These are phyloP conservation scores for Pandemis cinnamomeana DNA, from an alignment of 2,888 invertebrate genomes.

Conservation along the genomic window DNA sequence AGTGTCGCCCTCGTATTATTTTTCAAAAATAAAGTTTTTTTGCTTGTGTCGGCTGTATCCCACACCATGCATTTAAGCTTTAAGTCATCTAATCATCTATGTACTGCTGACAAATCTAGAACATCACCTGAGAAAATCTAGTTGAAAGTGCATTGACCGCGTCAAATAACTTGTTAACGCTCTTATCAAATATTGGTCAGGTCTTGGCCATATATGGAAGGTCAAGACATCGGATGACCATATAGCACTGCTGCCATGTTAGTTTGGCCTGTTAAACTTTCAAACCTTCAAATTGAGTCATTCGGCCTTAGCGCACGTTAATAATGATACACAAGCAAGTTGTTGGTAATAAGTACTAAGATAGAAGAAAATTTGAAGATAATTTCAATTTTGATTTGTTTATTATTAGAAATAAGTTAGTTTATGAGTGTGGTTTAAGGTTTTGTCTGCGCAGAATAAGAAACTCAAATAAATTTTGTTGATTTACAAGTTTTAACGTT, in stretches of 20 bases:
- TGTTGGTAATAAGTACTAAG: not conserved
- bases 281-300: conserved; percentile 3
- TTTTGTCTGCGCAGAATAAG: no score
- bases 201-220: conserved; percentile 27
- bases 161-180: conserved; percentile 25
- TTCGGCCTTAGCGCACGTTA: not conserved
- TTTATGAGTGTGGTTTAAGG: no score
- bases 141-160: conserved; percentile 30
- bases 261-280: conserved; percentile 14
- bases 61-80: no score
- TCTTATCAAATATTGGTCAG: conserved; percentile 37
- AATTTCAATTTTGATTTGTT: no score
- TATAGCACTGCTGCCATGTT: conserved; percentile 14
- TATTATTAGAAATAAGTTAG: no score
- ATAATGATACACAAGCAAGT: not conserved
- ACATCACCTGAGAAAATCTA: not conserved
- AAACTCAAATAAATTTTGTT: no score
- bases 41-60: no score
- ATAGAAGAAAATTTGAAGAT: no score
- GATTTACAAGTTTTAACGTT: no score
- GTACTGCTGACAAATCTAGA: not conserved
- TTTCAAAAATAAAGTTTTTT: no score
- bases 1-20: no score
- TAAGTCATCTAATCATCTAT: no score
- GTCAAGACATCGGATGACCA: conserved; percentile 23